Base-by-base conservation (phyloP, 2,888 invertebrate genomes). In the Arrhopalites spinosus region DNA sequence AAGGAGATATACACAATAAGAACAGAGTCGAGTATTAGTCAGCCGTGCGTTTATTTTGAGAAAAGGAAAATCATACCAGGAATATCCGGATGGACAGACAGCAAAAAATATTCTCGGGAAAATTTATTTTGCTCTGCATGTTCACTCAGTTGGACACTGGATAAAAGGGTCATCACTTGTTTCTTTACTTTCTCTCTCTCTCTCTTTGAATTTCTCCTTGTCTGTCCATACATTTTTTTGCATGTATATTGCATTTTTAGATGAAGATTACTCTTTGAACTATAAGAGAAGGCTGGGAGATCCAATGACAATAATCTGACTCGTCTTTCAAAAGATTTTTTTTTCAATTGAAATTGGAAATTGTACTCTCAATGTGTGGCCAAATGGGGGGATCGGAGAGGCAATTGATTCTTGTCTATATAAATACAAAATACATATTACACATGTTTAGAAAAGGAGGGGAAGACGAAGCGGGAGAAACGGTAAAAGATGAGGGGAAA, bases 241-340 rank as follows among this genome's bases (percentile, higher is more conserved):
- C 66, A 66, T 66, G 45, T 45, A 66, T 66, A 66, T 66, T 66
- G 43, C 45, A 66, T 66, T 66, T 66, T 43, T 8, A 45, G 43
- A 36, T 43, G 43, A 17, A 63, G 29, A 66, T 27, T 59, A 25
- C 59, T 25, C 72, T 72, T 72, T 72, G 72, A 72, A 61, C 72
- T 50, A 72, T 29, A 29, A 23, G 72, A 72, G 47, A 71, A 25
- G 59, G 13, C 56, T 50, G 25, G 23, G 17, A 30, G 1, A 11
- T 15, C 23, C 45, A 43, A 71, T 71, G 59, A 71, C 71, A 71
- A 71, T 29, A 30, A 17, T 29, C 5, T 20, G 20, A 56, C 27
- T 25, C 29, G 3, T 56, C 15, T 23, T n/a, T n/a, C 3, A 15
- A 56, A 23, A 23, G 56, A 56, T n/a, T 20, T n/a, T 56, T 5